A percentile compares a stretch with the other conserved stretches of the same genome.
These are phyloP conservation scores for Hylyphantes graminicola DNA, from an alignment of 1,140 invertebrate genomes.

Conservation along the genomic window DNA sequence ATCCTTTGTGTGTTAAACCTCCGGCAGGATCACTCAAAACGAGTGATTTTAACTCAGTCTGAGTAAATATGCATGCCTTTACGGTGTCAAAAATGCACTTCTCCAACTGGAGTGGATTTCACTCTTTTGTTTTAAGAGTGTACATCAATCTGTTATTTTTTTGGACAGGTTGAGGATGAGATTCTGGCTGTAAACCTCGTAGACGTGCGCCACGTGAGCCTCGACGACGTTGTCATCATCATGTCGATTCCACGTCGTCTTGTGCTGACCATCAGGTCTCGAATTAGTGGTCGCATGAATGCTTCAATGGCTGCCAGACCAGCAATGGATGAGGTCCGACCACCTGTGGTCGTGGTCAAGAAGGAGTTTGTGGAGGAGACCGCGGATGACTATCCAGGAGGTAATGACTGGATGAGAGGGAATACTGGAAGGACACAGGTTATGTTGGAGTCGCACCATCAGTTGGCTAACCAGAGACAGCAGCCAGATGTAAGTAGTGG, in stretches of 20 bases:
- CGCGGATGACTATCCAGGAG: constrained; percentile 46
- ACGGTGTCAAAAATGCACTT: too few species aligned
- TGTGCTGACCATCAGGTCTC: constrained; percentile 88
- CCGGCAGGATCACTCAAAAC: too few species aligned
- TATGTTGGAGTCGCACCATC: constrained; percentile 46
- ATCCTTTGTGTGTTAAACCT: too few species aligned
- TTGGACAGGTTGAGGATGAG: constrained; percentile 85
- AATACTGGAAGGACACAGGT: constrained; percentile 43
- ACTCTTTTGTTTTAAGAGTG: too few species aligned
- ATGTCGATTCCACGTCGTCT: constrained; percentile 98
- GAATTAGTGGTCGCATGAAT: constrained; percentile 47
- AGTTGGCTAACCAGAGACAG: constrained; percentile 25
- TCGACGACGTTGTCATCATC: constrained; percentile 98
- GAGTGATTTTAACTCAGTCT: too few species aligned
- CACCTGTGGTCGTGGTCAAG: constrained; percentile 60
- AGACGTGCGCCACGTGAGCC: constrained; percentile 95
- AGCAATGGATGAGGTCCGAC: constrained; percentile 48
- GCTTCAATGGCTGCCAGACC: constrained; percentile 29
- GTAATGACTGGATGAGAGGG: constrained; percentile 39
- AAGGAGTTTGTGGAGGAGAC: constrained; percentile 61
- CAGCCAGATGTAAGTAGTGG: constrained; percentile 53
- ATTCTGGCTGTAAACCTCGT: constrained; percentile 97
- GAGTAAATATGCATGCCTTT: too few species aligned
- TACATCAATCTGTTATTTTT: too few species aligned
- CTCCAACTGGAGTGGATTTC: too few species aligned